Conservation (phyloP, 2,797 vertebrate genomes). For the Pseudomugil tenellus region DNA sequence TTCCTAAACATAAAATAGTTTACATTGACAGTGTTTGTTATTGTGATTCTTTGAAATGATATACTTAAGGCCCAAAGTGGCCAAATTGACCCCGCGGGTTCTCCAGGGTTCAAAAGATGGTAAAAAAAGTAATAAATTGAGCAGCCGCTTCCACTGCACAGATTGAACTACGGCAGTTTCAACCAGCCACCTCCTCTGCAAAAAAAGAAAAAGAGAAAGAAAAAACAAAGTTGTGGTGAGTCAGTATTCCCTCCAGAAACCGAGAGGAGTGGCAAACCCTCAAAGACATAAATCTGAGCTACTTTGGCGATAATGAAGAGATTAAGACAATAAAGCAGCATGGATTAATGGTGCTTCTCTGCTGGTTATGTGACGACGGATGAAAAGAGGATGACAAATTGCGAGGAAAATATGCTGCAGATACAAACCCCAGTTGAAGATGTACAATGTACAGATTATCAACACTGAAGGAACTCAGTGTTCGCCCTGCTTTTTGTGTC, state of each 20-base stretch:
- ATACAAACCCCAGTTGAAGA: conserved; percentile 13
- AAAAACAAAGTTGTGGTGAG: conserved; percentile 36
- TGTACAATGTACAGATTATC: conserved; percentile 6
- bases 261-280: conserved; percentile 43
- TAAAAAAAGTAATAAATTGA: conserved; percentile 22
- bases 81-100: too few relatives aligned
- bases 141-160: conserved; percentile 19
- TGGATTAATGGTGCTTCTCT: conserved; percentile 61
- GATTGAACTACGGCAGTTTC: conserved; percentile 35
- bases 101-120: too few relatives aligned
- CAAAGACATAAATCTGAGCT: conserved; percentile 52
- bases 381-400: conserved; percentile 45
- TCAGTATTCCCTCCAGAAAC: conserved; percentile 62
- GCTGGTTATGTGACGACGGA: conserved; percentile 28
- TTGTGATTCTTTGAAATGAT: too few relatives aligned
- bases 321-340: conserved; percentile 54
- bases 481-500: conserved; percentile 21
- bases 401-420: conserved; percentile 24
- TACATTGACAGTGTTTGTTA: too few relatives aligned
- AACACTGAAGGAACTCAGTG: conserved; percentile 22
- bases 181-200: conserved; percentile 19
- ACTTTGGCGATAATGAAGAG: conserved; percentile 56
- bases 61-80: too few relatives aligned
- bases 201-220: not conserved
- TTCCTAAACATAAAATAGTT: too few relatives aligned